Conservation (phyloP, 2,113 vertebrate genomes). For the Hemichromis elongatus region DNA sequence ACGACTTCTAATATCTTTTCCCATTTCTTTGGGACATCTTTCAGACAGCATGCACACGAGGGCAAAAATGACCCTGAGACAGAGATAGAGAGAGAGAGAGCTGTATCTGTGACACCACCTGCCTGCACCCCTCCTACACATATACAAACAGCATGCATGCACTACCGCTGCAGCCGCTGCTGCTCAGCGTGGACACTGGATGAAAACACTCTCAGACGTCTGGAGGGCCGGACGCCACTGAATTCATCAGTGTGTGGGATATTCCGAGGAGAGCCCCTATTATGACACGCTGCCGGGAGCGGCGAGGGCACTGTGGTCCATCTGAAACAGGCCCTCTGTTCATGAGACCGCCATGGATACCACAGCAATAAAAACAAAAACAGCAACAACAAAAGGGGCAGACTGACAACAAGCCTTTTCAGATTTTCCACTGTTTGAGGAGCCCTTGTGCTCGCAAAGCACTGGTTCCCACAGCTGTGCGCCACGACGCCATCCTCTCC, state of each 20-base stretch:
- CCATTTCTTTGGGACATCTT: constrained; percentile 21
- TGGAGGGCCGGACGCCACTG: constrained; percentile 51
- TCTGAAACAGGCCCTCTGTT: constrained; percentile 63
- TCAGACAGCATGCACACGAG: neutral
- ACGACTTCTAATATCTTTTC: neutral
- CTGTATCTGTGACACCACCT: neutral
- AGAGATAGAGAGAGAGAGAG: neutral
- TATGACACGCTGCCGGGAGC: constrained; percentile 34
- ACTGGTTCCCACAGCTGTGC: constrained; percentile 67
- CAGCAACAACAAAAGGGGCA: constrained; percentile 54
- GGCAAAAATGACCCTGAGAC: neutral
- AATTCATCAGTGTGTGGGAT: constrained; percentile 63
- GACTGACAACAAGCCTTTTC: constrained; percentile 63
- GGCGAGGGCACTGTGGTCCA: constrained; percentile 35
- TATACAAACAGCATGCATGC: constrained; percentile 23
- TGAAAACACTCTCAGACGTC: constrained; percentile 53
- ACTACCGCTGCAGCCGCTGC: neutral
- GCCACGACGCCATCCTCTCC: neutral
- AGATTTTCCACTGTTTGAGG: constrained; percentile 46
- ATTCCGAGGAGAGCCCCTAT: constrained; percentile 44
- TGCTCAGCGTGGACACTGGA: neutral
- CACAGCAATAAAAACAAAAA: constrained; percentile 68
- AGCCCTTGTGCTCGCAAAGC: constrained; percentile 24
- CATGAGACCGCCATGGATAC: constrained; percentile 67
- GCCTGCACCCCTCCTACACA: neutral